Evolutionary conservation across 2,888 invertebrate species (phyloP).

Genomic region (Spilarctia lutea): DNA sequence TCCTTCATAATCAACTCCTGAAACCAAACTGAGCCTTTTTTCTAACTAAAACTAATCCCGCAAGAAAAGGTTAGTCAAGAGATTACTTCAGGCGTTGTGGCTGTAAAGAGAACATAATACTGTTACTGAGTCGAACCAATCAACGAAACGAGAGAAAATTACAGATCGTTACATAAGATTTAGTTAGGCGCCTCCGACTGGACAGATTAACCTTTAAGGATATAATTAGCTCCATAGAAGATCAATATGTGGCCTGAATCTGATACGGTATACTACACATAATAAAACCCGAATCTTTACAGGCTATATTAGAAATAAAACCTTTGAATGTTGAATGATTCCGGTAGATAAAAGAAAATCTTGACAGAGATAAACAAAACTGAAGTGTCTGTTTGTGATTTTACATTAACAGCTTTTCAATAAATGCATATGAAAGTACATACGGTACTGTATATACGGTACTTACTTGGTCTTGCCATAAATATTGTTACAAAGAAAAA

Average conservation of each 20-base stretch:
- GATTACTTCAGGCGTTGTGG: not conserved
- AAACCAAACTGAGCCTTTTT: not conserved
- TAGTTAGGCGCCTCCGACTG: conserved; percentile 10
- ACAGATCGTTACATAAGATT: conserved; percentile 18
- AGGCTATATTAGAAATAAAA: not conserved
- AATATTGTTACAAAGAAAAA: too few species aligned
- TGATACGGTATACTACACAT: not conserved
- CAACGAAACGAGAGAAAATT: conserved; percentile 18
- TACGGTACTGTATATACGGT: too few species aligned
- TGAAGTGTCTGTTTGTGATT: too few species aligned
- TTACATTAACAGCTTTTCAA: too few species aligned
- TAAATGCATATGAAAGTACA: too few species aligned
- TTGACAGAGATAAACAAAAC: too few species aligned
- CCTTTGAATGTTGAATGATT: not conserved
- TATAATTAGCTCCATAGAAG: not conserved
- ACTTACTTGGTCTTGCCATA: too few species aligned
- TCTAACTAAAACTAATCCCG: not conserved
- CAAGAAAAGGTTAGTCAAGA: conserved; percentile 9
- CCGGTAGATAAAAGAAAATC: too few species aligned
- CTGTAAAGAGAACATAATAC: conserved; percentile 13
- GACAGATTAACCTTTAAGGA: conserved; percentile 19
- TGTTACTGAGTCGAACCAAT: conserved; percentile 16
- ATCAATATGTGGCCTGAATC: not conserved
- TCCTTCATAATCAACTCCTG: not conserved
- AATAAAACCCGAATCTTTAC: not conserved